phyloP scores from a whole-genome alignment of 2,888 invertebrate genomes.

The Mimas tiliae region DNA sequence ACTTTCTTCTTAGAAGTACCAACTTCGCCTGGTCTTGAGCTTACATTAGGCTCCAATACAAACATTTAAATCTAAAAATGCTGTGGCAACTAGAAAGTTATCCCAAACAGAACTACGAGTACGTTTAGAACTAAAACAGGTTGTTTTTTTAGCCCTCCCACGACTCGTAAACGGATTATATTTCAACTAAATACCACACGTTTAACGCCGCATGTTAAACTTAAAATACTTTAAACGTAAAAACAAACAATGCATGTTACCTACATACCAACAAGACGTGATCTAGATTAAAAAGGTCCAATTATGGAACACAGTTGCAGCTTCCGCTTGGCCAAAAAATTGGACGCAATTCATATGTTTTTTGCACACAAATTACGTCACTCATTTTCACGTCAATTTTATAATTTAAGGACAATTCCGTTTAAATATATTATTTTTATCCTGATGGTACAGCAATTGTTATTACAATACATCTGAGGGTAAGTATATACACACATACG shows the following conservation, averaged over 20 bases:
- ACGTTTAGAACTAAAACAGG: neutral
- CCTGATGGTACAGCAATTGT: too few species aligned
- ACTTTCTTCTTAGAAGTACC: too few species aligned
- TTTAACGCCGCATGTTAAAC: neutral
- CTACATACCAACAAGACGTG: constrained; percentile 1
- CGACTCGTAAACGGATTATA: neutral
- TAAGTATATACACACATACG: too few species aligned
- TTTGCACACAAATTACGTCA: neutral
- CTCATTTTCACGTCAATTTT: neutral
- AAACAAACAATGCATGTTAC: neutral
- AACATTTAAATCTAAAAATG: too few species aligned
- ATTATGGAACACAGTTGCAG: constrained; percentile 10
- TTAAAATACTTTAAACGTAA: neutral
- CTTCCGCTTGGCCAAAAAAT: constrained; percentile 4
- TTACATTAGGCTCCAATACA: too few species aligned
- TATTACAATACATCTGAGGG: too few species aligned
- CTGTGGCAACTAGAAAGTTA: neutral
- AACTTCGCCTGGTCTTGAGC: too few species aligned
- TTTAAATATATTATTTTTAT: too few species aligned
- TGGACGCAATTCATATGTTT: neutral
- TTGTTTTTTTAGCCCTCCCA: neutral
- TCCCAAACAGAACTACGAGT: neutral
- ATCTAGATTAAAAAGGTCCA: constrained; percentile 2
- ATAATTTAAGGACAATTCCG: too few species aligned
- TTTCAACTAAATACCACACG: neutral